Evolutionary conservation across 92 coral and sea anemone genomes (phyloP), one percentile per base, ranked within the genome.

Genomic region (Epizoanthus stellaris): DNA sequence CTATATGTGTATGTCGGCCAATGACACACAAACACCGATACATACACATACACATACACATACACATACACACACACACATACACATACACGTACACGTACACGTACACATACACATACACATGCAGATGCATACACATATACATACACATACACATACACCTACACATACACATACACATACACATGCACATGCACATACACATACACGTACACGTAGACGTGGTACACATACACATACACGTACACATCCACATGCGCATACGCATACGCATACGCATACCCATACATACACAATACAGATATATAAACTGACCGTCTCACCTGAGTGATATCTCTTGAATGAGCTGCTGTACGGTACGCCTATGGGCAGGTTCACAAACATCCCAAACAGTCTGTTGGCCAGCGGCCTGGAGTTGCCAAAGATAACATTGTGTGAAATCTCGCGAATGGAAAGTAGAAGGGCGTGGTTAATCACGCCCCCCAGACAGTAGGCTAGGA

Each of bases 401-500:
- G 90, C 90, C 82, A 92, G 60, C 2, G 98, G 95, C n/a, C 91
- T 91, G 3, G 94, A 59, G 66, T 95, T 93, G 34, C 98, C 98
- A 93, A 95, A 95, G 6, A 93, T 95, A 40, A 94, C 90, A 80
- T 91, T 95, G 87, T 95, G 98, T 12, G 98, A 81, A 42, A 95
- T 95, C 87, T 95, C 98, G 47, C 93, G 98, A 61, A 95, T 91
- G 10, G 98, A 95, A 10, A 95, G 89, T 12, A 95, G 84, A 14
- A 95, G 75, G 16, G 98, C 98, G 85, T 95, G 98, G 89, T 95
- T 95, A 82, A 93, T 82, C 11, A 95, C 97, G 6, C 97, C 98
- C 47, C 98, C 97, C 60, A 93, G 76, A 17, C 80, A 74, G 66
- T 95, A 95, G 38, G 97, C 97, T 11, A 87, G 88, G 74, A 95